Evolutionary conservation across 2,797 vertebrate genomes (phyloP).

Genomic region (Steatocranus sp.): DNA sequence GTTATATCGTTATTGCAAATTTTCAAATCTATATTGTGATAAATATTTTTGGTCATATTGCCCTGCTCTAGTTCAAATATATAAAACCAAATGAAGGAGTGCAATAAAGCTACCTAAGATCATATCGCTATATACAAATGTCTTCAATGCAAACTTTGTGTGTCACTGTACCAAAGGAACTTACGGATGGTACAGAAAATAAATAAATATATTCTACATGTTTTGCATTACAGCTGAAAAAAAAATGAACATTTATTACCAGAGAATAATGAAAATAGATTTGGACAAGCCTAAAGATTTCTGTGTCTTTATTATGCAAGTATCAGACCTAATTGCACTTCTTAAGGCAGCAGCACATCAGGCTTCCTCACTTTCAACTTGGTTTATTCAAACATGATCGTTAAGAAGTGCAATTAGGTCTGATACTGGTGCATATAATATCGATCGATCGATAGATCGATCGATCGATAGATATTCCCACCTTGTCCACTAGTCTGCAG

Average conservation of each 20-base stretch:
- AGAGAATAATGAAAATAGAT: neutral
- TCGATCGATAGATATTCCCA: too few species aligned
- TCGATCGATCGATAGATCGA: too few species aligned
- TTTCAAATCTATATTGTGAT: too few species aligned
- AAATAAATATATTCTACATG: neutral
- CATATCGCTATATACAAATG: neutral
- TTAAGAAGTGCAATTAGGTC: too few species aligned
- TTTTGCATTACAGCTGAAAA: neutral
- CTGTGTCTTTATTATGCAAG: neutral
- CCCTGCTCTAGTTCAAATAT: neutral
- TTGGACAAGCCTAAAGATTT: neutral
- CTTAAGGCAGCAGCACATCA: neutral
- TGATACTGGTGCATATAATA: too few species aligned
- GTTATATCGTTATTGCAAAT: too few species aligned
- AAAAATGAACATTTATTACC: fast-evolving
- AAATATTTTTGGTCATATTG: too few species aligned
- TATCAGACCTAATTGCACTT: neutral
- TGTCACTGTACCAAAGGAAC: neutral
- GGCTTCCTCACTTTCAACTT: too few species aligned
- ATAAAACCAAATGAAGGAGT: neutral
- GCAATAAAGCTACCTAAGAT: neutral
- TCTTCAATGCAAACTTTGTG: neutral
- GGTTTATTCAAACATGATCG: too few species aligned
- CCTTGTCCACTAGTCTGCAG: too few species aligned
- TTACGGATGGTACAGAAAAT: neutral